Percentiles rank a stretch among this genome's conserved stretches.
Conservation (phyloP, 1,140 invertebrate genomes). For the Anoplolepis gracilipes region DNA sequence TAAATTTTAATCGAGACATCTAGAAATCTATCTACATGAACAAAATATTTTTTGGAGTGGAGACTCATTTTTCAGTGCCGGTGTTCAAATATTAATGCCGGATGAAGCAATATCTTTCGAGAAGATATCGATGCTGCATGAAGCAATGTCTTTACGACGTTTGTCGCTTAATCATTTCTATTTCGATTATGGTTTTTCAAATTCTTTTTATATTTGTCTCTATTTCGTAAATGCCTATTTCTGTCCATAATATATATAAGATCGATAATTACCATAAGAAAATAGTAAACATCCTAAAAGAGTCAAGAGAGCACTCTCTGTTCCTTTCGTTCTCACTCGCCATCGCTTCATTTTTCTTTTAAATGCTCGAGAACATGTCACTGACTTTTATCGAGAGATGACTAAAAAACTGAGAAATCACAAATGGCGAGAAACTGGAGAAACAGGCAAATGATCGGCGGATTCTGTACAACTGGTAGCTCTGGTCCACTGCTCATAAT, state of each 20-base stretch:
- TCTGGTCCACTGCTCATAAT: slow-evolving; percentile 16
- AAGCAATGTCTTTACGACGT: slow-evolving; percentile 1
- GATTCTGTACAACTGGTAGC: not conserved
- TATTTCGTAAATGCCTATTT: not conserved
- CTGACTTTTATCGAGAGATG: not conserved
- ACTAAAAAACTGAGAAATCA: not conserved
- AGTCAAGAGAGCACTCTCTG: slow-evolving; percentile 35
- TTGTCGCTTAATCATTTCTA: not conserved
- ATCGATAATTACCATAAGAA: slow-evolving; percentile 55
- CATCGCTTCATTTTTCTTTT: slow-evolving; percentile 71
- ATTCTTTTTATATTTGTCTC: not conserved
- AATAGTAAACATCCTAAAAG: slow-evolving; percentile 62
- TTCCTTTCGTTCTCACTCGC: slow-evolving; percentile 64
- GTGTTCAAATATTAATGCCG: too few species aligned
- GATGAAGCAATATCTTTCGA: too few species aligned
- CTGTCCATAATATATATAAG: not conserved
- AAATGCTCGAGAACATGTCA: not conserved
- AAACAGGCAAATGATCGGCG: not conserved
- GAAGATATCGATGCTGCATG: too few species aligned
- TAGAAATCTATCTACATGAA: too few species aligned
- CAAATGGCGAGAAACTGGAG: not conserved
- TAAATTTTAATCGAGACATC: too few species aligned
- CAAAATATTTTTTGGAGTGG: too few species aligned
- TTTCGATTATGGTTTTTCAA: not conserved
- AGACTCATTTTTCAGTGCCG: not conserved